These are phyloP conservation scores for Syrmaticus mikado DNA, from an alignment of 2,113 vertebrate genomes.

Conservation along the genomic window DNA sequence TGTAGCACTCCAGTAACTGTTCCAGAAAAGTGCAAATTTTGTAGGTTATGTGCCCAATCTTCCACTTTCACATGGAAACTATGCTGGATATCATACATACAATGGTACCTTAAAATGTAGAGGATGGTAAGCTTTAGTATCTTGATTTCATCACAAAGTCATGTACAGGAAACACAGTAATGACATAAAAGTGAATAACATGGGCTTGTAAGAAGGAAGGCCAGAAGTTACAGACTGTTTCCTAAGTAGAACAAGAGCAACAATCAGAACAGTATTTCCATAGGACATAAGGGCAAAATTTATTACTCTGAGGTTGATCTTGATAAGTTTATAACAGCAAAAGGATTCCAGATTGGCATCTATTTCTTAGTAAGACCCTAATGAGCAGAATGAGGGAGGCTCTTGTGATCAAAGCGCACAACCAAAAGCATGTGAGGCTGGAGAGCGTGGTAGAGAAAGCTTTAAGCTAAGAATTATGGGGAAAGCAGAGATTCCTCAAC, in stretches of 20 bases:
- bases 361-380: neutral
- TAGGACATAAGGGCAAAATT: neutral
- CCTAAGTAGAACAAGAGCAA: neutral
- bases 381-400: neutral
- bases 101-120: neutral
- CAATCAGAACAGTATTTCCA: neutral
- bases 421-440: neutral
- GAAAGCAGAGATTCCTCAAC: neutral
- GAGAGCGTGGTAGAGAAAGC: neutral
- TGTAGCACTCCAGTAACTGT: neutral
- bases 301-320: neutral
- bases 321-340: neutral
- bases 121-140: neutral
- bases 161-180: neutral
- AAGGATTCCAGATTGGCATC: neutral
- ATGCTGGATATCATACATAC: neutral
- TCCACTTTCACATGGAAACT: neutral
- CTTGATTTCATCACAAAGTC: neutral
- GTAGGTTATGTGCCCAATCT: neutral
- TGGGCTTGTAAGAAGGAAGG: neutral
- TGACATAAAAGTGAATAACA: neutral
- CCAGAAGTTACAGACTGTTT: neutral
- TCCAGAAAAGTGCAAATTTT: neutral
- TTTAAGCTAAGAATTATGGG: neutral
- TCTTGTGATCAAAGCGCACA: neutral